A percentile compares a stretch with the other conserved stretches of the same genome.
Evolutionary conservation across 2,113 vertebrate species (phyloP).

Genomic region (Plotosus lineatus): DNA sequence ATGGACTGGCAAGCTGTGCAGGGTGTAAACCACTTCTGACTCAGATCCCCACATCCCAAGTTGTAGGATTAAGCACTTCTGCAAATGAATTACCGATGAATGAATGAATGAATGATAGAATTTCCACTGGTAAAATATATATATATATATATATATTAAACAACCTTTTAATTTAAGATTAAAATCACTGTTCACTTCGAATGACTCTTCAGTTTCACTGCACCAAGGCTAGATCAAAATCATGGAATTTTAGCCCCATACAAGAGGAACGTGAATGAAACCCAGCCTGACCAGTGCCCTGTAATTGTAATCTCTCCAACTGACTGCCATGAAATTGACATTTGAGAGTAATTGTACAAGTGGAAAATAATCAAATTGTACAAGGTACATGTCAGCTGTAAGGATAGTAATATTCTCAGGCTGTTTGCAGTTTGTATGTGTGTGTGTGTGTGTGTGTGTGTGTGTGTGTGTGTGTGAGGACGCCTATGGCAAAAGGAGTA

Average conservation of each 20-base stretch:
- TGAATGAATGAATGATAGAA: no score
- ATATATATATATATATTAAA: not conserved
- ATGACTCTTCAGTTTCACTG: constrained; percentile 33
- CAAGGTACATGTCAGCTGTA: constrained; percentile 73
- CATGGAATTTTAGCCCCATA: constrained; percentile 40
- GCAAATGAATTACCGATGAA: no score
- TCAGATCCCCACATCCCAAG: no score
- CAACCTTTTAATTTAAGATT: not conserved
- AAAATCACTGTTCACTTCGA: not conserved
- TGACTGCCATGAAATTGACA: constrained; percentile 90
- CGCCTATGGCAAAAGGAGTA: constrained; percentile 71
- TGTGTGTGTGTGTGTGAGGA: constrained; percentile 63
- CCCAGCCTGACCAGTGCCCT: constrained; percentile 68
- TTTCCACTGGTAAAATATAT: constrained; percentile 10
- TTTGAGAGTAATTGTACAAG: constrained; percentile 89
- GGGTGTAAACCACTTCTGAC: no score
- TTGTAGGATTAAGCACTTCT: no score
- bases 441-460: constrained; percentile 59
- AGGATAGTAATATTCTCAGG: constrained; percentile 62
- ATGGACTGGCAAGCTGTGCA: no score
- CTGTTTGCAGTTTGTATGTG: constrained; percentile 69
- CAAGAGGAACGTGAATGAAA: constrained; percentile 68
- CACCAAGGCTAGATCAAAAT: not conserved
- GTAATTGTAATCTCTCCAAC: constrained; percentile 85
- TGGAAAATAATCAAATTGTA: constrained; percentile 73